Base-by-base conservation (phyloP, 2,113 vertebrate species). In the Dicentrarchus labrax region DNA sequence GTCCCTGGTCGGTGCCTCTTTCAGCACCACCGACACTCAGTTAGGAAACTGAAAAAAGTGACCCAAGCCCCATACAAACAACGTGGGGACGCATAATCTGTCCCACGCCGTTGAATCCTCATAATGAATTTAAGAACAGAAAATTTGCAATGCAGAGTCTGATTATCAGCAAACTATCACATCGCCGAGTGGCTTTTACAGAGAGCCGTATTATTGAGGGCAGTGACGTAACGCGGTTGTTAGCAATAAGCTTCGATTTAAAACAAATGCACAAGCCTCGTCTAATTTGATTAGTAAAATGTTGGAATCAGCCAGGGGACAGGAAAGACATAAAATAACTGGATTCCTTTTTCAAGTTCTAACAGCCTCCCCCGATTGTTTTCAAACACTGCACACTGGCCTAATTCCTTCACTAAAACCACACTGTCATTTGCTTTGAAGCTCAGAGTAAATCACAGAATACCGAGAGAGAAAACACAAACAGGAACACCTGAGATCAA, bases 401-500 rank as follows among this genome's bases (percentile, higher is more conserved):
- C 72, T 81, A 72, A 80, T 88, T 86, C 70, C 64, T 88, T 53
- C n/a, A 79, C 62, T 71, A n/a, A 84, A 89, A 76, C 69, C 75
- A 86, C 83, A 50, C n/a, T 36, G 43, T 41, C 21, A 6, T 64
- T 87, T 48, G 76, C 74, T 90, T 80, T 88, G 78, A 84, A 83
- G 86, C 81, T 80, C 61, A 4, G 62, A 43, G 74, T 82, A 87
- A 59, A 89, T 91, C 75, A 71, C 73, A 91, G 78, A 73, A 64
- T n/a, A 86, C 41, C 2, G 50, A 81, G 38, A 53, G 54, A 65
- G 77, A 85, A 86, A 88, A 80, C 60, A 66, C 60, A 80, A 86
- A 85, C 76, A 56, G 71, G 75, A 88, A 88, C 86, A 86, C 80
- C 86, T 92, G 87, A 92, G 87, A 83, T 83, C 84, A 72, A 79